phyloP scores from a whole-genome alignment of 2,797 vertebrate genomes.

The Moxostoma hubbsi region DNA sequence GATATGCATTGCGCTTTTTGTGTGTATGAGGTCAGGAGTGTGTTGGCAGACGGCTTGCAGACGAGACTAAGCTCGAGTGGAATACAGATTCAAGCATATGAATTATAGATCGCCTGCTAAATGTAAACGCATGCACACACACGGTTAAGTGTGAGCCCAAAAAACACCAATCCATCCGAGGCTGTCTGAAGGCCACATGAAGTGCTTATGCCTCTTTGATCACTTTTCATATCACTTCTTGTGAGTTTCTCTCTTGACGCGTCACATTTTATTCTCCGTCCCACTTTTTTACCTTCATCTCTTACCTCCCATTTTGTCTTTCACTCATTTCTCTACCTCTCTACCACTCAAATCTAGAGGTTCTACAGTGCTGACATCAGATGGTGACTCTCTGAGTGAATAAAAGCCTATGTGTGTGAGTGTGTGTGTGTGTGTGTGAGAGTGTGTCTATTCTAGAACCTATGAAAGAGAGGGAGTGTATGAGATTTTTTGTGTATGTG shows the following conservation, averaged over 20 bases:
- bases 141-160: slow-evolving; percentile 14
- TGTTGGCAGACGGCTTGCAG: slow-evolving; percentile 48
- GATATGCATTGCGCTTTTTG: slow-evolving; percentile 18
- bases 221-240: slow-evolving; percentile 19
- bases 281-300: slow-evolving; percentile 15
- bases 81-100: slow-evolving; percentile 65
- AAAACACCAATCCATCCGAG: slow-evolving; percentile 25
- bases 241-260: slow-evolving; percentile 24
- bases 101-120: slow-evolving; percentile 65
- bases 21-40: slow-evolving; percentile 35
- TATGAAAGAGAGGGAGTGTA: slow-evolving; percentile 21
- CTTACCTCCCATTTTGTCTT: slow-evolving; percentile 30
- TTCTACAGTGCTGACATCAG: too few species aligned
- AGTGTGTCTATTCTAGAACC: neutral
- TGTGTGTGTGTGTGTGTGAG: too few species aligned
- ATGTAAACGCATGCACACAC: slow-evolving; percentile 32
- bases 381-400: slow-evolving; percentile 2
- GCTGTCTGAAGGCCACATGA: slow-evolving; percentile 18
- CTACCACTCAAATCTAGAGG: neutral
- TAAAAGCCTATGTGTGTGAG: neutral
- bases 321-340: neutral
- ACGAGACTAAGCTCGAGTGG: slow-evolving; percentile 60
- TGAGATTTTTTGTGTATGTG: neutral
- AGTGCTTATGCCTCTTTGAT: slow-evolving; percentile 44
- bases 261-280: slow-evolving; percentile 7